Conservation (phyloP, 2,113 vertebrate species). For the Camelus dromedarius region DNA sequence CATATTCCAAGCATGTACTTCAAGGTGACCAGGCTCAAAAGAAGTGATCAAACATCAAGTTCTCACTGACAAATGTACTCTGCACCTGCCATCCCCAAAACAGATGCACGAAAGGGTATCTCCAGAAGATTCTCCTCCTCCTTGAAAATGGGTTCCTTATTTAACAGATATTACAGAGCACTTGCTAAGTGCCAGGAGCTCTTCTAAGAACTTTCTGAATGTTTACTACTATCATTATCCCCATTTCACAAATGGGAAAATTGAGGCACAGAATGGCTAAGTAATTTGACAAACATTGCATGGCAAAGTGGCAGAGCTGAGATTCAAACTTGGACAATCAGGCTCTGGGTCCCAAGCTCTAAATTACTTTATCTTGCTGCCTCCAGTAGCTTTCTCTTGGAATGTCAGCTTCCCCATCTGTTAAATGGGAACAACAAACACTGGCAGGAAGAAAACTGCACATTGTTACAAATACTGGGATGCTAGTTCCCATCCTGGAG, state of each 20-base stretch:
- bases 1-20: background rate
- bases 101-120: fast-evolving
- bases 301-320: background rate
- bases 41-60: fast-evolving
- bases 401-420: background rate
- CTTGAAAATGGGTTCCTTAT: background rate
- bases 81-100: background rate
- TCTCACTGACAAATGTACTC: background rate
- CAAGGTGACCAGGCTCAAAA: background rate
- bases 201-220: background rate
- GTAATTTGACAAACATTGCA: background rate
- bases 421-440: background rate
- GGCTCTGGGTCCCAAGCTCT: background rate
- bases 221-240: background rate
- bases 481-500: background rate
- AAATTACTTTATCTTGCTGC: background rate
- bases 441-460: no score
- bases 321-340: background rate
- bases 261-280: background rate
- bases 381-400: background rate
- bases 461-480: fast-evolving
- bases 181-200: fast-evolving
- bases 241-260: no score
- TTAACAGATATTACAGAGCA: background rate
- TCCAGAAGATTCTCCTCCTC: background rate